Base-by-base conservation (phyloP, 2,888 invertebrate genomes). In the Mythimna pallens region DNA sequence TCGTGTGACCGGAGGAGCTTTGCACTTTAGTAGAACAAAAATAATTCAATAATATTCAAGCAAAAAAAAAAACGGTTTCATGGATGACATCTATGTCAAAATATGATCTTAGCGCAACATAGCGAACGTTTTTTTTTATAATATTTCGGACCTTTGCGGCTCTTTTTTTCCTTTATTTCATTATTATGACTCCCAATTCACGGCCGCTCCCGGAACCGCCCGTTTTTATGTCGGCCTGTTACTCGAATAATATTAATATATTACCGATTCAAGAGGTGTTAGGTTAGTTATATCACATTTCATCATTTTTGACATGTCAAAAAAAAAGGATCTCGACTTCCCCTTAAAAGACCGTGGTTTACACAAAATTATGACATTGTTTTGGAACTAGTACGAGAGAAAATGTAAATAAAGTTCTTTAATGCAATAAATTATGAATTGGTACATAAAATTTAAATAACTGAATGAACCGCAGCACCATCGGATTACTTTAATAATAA, bases 401-500 rank as follows among this genome's bases (percentile, higher is more conserved):
- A 62, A 65, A 76, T 72, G 70, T 67, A 70, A 73, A 76, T 73
- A 57, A 14, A 66, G 59, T 83, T 78, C 73, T 81, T 87, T 85
- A 83, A 85, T 65, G 63, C 70, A 72, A 81, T 83, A 79, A 81
- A 86, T 80, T 80, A 84, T 82, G 64, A 80, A 86, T 80, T 78
- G 77, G 69, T 68, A 73, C 73, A 85, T 86, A 81, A 86, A 70
- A 72, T 80, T 81, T 80, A 88, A 89, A 87, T 83, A 83, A 84
- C 81, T 80, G 86, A 91, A 89, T 89, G 88, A 91, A 89, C 88
- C 84, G 80, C 84, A 83, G 71, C 88, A 87, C 74, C 81, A 75
- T 81, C 88, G 88, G 90, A 89, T 90, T 86, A 88, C 89, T 91
- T 92, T 92, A 92, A 92, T 92, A 93, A 93, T 90, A 93, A 92